Evolutionary conservation across 2,113 vertebrate species (phyloP), one percentile per base, ranked within the genome.

Genomic region (Globicephala melas): DNA sequence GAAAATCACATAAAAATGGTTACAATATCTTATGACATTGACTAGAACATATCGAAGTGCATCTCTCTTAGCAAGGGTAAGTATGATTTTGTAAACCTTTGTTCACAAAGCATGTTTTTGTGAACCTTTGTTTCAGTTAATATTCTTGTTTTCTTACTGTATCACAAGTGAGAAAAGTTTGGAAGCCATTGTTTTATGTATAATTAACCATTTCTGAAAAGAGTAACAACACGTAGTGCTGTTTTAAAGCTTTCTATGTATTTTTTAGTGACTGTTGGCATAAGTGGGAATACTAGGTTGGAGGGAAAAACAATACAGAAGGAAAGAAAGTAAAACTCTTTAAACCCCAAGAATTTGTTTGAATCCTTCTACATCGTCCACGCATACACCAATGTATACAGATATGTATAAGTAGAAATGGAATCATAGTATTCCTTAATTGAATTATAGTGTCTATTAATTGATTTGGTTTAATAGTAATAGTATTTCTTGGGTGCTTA

Each of bases 131-230:
- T 82, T 91, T 79, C n/a, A 65, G 44, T 73, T 84, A 84, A 8
- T 79, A 79, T 12, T 79, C 28, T 92, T 28, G n/a, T 55, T 79
- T 92, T 60, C 50, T 79, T 91, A 47, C 28, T 63, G 11, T 70
- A 53, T 91, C 28, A 71, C 5, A 80, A 41, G n/a, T 80, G 44
- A 85, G 47, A 63, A 68, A 47, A 60, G 26, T 90, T 82, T 47
- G 26, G 28, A 71, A 71, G 10, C 53, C 71, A 26, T 84, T 95
- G 53, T 71, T n/a, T 55, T 71, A 33, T 11, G n/a, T 71, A 53
- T 86, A 62, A 79, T 53, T 95, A 86, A 79, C 20, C 38, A 79
- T 86, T 95, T 86, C 55, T 65, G 71, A 86, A 50, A 86, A n/a
- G 5, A 87, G 28, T 80, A 73, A 71, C 26, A 85, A 38, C 36